Evolutionary conservation across 2,797 vertebrate genomes (phyloP).

Genomic region (Alcedo quadribrachys): DNA sequence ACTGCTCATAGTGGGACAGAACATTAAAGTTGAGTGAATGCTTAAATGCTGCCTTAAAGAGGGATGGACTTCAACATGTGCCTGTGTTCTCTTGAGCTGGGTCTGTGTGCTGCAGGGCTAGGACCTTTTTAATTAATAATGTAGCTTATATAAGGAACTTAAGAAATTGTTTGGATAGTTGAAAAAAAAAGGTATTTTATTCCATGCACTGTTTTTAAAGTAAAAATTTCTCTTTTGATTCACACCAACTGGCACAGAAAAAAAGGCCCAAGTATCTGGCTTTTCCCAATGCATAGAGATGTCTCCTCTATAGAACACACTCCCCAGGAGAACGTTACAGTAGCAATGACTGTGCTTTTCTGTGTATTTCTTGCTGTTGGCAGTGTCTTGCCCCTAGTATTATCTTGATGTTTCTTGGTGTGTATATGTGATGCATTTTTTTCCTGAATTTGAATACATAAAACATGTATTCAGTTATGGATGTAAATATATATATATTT

Average conservation of each 20-base stretch:
- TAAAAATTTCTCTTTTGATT: neutral
- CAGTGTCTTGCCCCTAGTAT: slow-evolving; percentile 44
- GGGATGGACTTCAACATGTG: slow-evolving; percentile 29
- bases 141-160: slow-evolving; percentile 8
- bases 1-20: neutral
- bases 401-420: slow-evolving; percentile 56
- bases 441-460: slow-evolving; percentile 53
- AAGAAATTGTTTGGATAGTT: neutral
- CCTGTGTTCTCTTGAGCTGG: slow-evolving; percentile 41
- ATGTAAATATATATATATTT: slow-evolving; percentile 68
- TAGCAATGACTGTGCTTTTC: slow-evolving; percentile 56
- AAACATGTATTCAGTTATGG: slow-evolving; percentile 37
- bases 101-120: neutral
- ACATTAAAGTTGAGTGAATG: slow-evolving; percentile 11
- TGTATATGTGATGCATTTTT: slow-evolving; percentile 59
- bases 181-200: neutral
- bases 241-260: neutral
- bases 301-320: neutral
- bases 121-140: slow-evolving; percentile 12
- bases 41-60: slow-evolving; percentile 61
- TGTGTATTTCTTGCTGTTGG: slow-evolving; percentile 52
- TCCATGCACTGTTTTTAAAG: slow-evolving; percentile 14
- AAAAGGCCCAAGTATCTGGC: neutral
- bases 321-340: slow-evolving; percentile 17
- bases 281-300: neutral